Base-by-base conservation (phyloP, 2,888 invertebrate genomes). In the Chaitophorus viminalis region DNA sequence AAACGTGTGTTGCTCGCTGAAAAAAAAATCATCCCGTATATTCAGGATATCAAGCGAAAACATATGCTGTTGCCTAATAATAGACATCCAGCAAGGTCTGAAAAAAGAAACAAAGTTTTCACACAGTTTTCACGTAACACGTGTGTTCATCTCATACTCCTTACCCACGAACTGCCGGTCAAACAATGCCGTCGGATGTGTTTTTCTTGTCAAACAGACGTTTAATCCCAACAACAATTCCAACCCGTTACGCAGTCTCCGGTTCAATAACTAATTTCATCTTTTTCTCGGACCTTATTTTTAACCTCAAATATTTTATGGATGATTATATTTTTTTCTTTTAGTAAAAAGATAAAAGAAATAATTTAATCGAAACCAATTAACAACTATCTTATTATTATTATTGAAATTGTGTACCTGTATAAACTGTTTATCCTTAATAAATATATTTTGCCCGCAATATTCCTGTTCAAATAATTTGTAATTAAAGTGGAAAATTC, bases 401-500 rank as follows among this genome's bases (percentile, higher is more conserved):
- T 52, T 52, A 46, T 54, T 29, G 11, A 14, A 74, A 52, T n/a
- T 8, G 1, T 29, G 4, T 31, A 14, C 3, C 0, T 29, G 4
- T 31, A 29, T 1, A 14, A 29, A 11, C 3, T 68, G 29, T 29
- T 11, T 70, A 17, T 17, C 29, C 21, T 21, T 46, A 31, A 31
- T 17, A 65, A 36, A n/a, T 17, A 36, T 5, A 65, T 4, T 29
- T 11, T 29, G 14, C 17, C 14, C 25, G 0, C 17, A 3, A n/a
- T 14, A 11, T 75, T 75, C 29, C 25, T 75, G 75, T 75, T 29
- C 60, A 75, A 83, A 68, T 68, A 84, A 52, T 65, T 65, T 75
- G 31, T 75, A 83, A 76, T 84, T 84, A 76, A 84, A 75, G 29
- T 60, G 6, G 83, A 21, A 75, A 75, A 84, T 84, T 76, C 31